Base-by-base conservation (phyloP, 1,140 invertebrate genomes). In the Dermatophagoides farinae region DNA sequence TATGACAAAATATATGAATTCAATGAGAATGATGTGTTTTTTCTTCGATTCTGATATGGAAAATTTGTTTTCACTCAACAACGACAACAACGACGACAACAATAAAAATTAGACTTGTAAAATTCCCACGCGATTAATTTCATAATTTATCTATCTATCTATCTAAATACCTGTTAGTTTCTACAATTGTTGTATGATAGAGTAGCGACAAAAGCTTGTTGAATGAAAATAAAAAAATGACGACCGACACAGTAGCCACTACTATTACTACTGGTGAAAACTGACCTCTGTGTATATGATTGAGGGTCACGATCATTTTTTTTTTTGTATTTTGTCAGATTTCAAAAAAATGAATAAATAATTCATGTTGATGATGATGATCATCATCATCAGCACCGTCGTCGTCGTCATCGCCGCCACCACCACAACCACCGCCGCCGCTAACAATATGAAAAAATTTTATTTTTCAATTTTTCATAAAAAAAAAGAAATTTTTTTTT, bases 61-160 rank as follows among this genome's bases (percentile, higher is more conserved):
- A 23, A 25, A 8, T 9, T 8, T 22, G 9, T 49, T 9, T 11
- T 18, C 46, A 49, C 18, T 49, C 9, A 22, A 9, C 46, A 49
- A 16, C 18, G 46, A n/a, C n/a, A n/a, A n/a, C n/a, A 18, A 18
- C 8, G 6, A 49, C 46, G 8, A 41, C 8, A 41, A 14, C 8
- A 41, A 43, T 2, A 43, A 43, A 43, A 18, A 4, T 4, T 43
- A 10, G 10, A 43, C 4, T 6, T 4, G 5, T 8, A 50, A 25
- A 50, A 1, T 55, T 55, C 53, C 6, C 25, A 55, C 53, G 25
- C 39, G 6, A 55, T 55, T 38, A 55, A 38, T 38, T 55, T 1
- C 53, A 54, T 54, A 54, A 54, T 54, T 54, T 54, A 54, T 54
- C 52, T 54, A 12, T 9, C 52, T 54, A 12, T 54, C 8, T 22